Percentiles rank a stretch among this genome's conserved stretches.
phyloP scores from a whole-genome alignment of 2,888 invertebrate species.

The Dysmachus trigonus region DNA sequence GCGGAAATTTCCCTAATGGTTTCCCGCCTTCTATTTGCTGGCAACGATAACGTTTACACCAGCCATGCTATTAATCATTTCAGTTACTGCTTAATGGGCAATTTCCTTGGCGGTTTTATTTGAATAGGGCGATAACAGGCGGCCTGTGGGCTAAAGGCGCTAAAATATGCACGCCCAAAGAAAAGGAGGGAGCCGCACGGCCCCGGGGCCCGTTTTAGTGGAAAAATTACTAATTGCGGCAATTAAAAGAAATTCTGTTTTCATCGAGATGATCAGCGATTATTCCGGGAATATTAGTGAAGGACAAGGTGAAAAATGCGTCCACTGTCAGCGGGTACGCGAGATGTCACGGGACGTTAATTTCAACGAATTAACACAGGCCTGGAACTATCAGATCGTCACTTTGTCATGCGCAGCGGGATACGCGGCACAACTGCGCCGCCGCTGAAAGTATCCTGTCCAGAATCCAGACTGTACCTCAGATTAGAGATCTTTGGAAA shows the following conservation, averaged over 20 bases:
- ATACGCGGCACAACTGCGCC: constrained; percentile 50
- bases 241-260: constrained; percentile 33
- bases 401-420: constrained; percentile 55
- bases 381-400: constrained; percentile 52
- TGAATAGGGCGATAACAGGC: constrained; percentile 20
- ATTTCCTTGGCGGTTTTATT: constrained; percentile 27
- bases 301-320: constrained; percentile 39
- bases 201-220: not conserved
- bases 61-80: constrained; percentile 3
- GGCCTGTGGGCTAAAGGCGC: not conserved
- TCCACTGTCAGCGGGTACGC: constrained; percentile 43
- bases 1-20: constrained; percentile 30
- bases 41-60: constrained; percentile 34
- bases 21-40: constrained; percentile 32
- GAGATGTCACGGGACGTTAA: constrained; percentile 52
- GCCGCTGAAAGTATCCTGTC: constrained; percentile 33
- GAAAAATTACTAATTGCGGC: constrained; percentile 29
- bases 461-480: constrained; percentile 38
- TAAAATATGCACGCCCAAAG: not conserved
- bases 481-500: not conserved
- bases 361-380: constrained; percentile 53
- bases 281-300: constrained; percentile 11
- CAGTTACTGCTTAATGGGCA: constrained; percentile 35
- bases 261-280: constrained; percentile 16
- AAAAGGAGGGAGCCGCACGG: not conserved